Conservation (phyloP, 2,113 vertebrate genomes). For the Rhea americana region DNA sequence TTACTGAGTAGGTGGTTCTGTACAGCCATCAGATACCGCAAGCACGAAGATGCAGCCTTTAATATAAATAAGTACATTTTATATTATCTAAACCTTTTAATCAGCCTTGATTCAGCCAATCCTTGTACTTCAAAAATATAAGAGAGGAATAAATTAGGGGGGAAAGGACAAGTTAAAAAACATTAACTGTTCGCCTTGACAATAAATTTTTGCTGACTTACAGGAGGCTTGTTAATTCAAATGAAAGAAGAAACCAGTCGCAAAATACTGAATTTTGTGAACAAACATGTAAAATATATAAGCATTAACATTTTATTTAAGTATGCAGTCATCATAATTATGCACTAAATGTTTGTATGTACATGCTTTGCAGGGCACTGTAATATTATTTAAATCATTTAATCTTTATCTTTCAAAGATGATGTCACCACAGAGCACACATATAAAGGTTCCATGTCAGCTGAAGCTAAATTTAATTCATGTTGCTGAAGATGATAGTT, state of each 20-base stretch:
- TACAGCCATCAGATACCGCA: constrained; percentile 98
- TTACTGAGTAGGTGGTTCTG: constrained; percentile 99
- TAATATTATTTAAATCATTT: neutral
- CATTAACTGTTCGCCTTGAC: neutral
- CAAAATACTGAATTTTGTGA: neutral
- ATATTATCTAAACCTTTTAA: constrained; percentile 54
- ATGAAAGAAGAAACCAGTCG: neutral
- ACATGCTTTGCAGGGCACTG: neutral
- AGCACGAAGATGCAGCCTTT: constrained; percentile 95
- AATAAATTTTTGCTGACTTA: neutral
- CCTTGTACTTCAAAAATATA: constrained; percentile 23
- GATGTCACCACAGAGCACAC: neutral
- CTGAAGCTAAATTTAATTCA: neutral
- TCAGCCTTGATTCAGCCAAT: constrained; percentile 17
- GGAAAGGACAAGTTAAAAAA: constrained; percentile 36
- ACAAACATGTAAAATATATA: neutral
- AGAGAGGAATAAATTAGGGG: constrained; percentile 20
- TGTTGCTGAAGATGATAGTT: neutral
- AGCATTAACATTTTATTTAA: neutral
- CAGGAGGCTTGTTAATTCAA: neutral
- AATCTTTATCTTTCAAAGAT: neutral
- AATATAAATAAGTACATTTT: constrained; percentile 71
- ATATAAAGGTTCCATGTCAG: neutral
- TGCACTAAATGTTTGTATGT: neutral
- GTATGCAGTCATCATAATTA: neutral